Base-by-base conservation (phyloP, 2,888 invertebrate species). In the Sinhomidia bicolor region DNA sequence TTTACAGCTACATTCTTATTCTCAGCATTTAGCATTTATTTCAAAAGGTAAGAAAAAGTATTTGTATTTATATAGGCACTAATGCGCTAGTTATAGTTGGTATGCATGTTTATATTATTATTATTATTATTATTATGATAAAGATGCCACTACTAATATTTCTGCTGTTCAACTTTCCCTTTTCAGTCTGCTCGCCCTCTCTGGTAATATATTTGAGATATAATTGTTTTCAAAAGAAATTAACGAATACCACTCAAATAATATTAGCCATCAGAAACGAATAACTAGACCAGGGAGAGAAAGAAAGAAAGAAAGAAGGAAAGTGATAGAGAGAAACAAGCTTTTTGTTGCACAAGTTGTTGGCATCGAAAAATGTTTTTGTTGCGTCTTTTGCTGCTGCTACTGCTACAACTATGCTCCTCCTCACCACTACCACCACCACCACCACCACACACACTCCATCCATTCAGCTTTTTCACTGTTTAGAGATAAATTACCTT, bases 181-280 rank as follows among this genome's bases (percentile, higher is more conserved):
- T 71, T 68, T 47, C n/a, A n/a, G n/a, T 29, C 74, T 74, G 14
- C 12, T 17, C 68, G 0, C 44, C 36, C 78, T 47, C 79, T n/a
- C 51, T 86, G 32, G 9, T 26, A 80, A 80, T 80, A 88, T 88
- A 82, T 88, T 88, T 88, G 62, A 82, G 90, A 88, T 90, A 87
- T 89, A 90, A 90, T 90, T 90, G 90, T 90, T 90, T 89, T 90
- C 89, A 89, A 89, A 85, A 86, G 89, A 84, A 90, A 90, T 90
- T 90, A 90, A 90, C 84, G 89, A 89, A 87, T 88, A 87, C 86
- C 89, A 82, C 86, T 83, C 79, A 88, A 89, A 86, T 90, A 90
- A n/a, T n/a, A n/a, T 91, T 91, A 89, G 83, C 90, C 91, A 91
- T 91, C 91, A 90, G 91, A 91, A 91, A 91, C 90, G 90, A 91